Conservation (phyloP, 1,140 invertebrate genomes). For the Danaus melanippus region DNA sequence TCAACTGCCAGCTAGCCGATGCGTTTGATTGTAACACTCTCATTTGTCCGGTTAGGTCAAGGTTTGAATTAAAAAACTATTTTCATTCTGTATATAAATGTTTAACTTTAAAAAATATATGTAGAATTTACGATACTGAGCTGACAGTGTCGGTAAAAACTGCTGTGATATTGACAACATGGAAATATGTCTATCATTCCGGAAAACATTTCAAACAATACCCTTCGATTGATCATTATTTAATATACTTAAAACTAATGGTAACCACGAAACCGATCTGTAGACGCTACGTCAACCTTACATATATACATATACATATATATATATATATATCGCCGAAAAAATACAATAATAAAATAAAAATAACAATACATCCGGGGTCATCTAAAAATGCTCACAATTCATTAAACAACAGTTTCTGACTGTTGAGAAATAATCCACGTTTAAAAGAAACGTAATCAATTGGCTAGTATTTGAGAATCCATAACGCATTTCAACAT, state of each 20-base stretch:
- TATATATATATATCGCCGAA: too few relatives aligned
- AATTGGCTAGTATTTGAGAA: too few relatives aligned
- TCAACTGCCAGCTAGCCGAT: conserved; percentile 56
- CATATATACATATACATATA: too few relatives aligned
- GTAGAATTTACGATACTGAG: conserved; percentile 15
- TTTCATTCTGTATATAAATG: conserved; percentile 6
- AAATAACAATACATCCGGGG: conserved; percentile 6
- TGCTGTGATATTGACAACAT: conserved; percentile 69
- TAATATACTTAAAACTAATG: conserved; percentile 58
- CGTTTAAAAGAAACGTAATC: too few relatives aligned
- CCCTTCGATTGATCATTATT: conserved; percentile 40
- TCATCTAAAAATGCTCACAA: conserved; percentile 3
- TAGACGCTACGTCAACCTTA: conserved; percentile 27
- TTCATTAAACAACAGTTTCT: too few relatives aligned
- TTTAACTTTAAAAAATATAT: conserved; percentile 4
- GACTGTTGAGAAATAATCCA: too few relatives aligned
- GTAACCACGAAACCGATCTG: conserved; percentile 58
- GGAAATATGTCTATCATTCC: conserved; percentile 35
- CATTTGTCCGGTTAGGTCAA: conserved; percentile 6
- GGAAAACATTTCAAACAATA: conserved; percentile 42
- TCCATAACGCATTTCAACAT: too few relatives aligned
- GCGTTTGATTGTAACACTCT: conserved; percentile 8
- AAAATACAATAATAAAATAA: too few relatives aligned
- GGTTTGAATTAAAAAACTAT: conserved; percentile 7
- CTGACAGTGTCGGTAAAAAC: conserved; percentile 57